Base-by-base conservation (phyloP, 92 coral and sea anemone species). In the Porites rus region DNA sequence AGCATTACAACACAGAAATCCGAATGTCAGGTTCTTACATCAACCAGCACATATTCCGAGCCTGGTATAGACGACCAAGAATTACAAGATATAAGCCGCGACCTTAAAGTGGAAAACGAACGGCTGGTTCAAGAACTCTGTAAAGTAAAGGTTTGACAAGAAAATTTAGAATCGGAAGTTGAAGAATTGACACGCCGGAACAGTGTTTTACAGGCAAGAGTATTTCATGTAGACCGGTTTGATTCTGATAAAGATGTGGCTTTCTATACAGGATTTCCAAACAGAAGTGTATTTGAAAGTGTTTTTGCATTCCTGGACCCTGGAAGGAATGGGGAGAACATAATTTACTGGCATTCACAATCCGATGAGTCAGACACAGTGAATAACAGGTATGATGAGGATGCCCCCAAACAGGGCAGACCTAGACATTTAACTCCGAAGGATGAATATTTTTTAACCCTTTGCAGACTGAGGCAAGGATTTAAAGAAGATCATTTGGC, bases 251-350 rank as follows among this genome's bases (percentile, higher is more conserved):
- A 90, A 20, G 93, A 85, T 79, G 64, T 89, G 21, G 6, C 84
- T 17, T 91, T 88, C 78, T 91, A 88, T 4, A 38, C 43, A 0
- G 43, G 43, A 38, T 92, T 92, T 77, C 95, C 92, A 7, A 67
- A 62, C 80, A 58, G 51, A 76, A 46, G 43, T 18, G 84, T 92
- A 17, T 92, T 92, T 61, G 90, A 92, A 67, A 86, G 84, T 52
- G 80, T 88, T 56, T 89, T 72, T 69, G 74, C 68, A 79, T 88
- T 79, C 72, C 84, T 85, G 31, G 75, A 92, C 80, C 91, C 95
- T 80, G 95, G 93, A 77, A 90, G 76, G 46, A 16, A 86, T 20
- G 95, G 95, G 0, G 89, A 92, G 80, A 90, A 93, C 84, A 90
- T 82, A 53, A 56, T 8, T 11, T 90, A 86, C 85, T 87, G 92